Evolutionary conservation across 2,797 vertebrate species (phyloP), one percentile per base, ranked within the genome.

Genomic region (Spondyliosoma cantharus): DNA sequence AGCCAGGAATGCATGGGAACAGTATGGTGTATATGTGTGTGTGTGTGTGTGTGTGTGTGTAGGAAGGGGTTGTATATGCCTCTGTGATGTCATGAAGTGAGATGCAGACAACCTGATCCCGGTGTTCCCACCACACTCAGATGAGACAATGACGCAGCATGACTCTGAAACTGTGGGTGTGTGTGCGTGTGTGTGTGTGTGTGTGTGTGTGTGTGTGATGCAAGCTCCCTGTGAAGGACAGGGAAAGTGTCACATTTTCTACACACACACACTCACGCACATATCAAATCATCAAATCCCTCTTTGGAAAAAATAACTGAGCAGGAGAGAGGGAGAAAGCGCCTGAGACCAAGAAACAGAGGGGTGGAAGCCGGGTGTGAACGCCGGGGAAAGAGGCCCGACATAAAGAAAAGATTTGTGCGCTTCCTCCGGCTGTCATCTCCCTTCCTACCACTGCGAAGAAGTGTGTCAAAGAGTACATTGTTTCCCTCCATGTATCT

Each of bases 341-440:
- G 74, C 74, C 43, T 17, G 50, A 80, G 75, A 82, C 67, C 42
- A 72, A 87, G 67, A 85, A 45, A 86, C 71, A 78, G 84, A 78
- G 56, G 65, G 76, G 71, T 83, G 70, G 85, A 90, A 82, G 75
- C 71, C 78, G 50, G 88, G 78, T 89, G 91, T 84, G 82, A 89
- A 87, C 76, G 45, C 58, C 82, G 85, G 76, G 71, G 62, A 80
- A 83, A 84, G 83, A 53, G 48, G 67, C 69, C 69, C 60, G 76
- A 81, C 82, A 91, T 87, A 90, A 87, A 90, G 88, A 86, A 81
- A 90, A 89, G 82, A 90, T 91, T 85, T 91, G 89, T 89, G 80
- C 71, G 81, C 80, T 89, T 91, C 82, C 76, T 87, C 75, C 19
- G 71, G 78, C 84, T 73, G 81, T 87, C 84, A 82, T 85, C 85